Conservation (phyloP, 2,113 vertebrate genomes). For the Mus musculus region DNA sequence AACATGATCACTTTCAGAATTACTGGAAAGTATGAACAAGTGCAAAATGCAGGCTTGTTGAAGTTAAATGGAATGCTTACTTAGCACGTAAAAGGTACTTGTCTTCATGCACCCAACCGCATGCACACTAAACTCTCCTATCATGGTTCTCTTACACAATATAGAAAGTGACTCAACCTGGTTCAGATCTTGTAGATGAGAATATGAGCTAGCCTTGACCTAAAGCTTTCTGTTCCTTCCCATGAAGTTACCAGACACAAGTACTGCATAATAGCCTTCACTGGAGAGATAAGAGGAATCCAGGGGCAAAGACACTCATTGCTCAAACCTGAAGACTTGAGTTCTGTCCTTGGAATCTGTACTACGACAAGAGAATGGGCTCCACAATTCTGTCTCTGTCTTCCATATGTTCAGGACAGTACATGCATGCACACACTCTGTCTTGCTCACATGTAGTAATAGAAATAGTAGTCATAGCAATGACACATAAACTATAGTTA, state of each 20-base stretch:
- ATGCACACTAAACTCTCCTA: neutral
- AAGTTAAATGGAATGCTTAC: neutral
- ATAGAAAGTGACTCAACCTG: neutral
- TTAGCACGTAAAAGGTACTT: too few species aligned
- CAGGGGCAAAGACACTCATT: neutral
- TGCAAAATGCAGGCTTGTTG: neutral
- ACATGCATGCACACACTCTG: neutral
- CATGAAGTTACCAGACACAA: neutral
- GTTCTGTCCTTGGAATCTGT: too few species aligned
- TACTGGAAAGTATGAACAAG: neutral
- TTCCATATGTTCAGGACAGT: neutral
- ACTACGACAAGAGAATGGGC: too few species aligned
- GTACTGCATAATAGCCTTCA: neutral
- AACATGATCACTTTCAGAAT: neutral
- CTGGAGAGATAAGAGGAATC: neutral
- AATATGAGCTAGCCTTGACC: rapidly evolving
- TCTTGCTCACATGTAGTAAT: too few species aligned
- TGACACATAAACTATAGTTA: too few species aligned
- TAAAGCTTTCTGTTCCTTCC: neutral
- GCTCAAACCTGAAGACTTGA: too few species aligned
- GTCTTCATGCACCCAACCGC: neutral
- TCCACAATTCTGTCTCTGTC: neutral
- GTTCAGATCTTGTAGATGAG: neutral
- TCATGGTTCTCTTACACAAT: too few species aligned
- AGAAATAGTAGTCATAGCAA: too few species aligned